Base-by-base conservation (phyloP, 2,113 vertebrate species). In the Opisthocomus hoazin region DNA sequence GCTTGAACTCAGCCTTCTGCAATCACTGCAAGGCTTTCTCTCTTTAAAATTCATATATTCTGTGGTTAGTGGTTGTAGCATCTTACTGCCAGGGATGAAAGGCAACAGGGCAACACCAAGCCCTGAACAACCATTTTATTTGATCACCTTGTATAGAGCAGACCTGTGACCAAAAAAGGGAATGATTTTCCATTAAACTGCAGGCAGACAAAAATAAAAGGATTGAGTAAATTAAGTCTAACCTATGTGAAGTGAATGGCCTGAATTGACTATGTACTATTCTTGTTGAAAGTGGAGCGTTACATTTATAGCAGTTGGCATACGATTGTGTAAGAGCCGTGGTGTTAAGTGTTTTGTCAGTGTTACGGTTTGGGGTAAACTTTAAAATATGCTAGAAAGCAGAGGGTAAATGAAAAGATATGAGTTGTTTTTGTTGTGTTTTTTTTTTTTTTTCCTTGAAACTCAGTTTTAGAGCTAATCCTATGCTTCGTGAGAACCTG, bases 271-370 rank as follows among this genome's bases (percentile, higher is more conserved):
- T 11, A 16, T 3, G 54, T 43, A 12, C 51, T 53, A 16, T 6
- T 51, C 53, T 39, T 43, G 18, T n/a, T 60, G 43, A 56, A 69
- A 57, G 11, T 3, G 20, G 27, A 41, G 45, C 80, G 41, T 37
- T 51, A 54, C 1, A 1, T 37, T 64, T 46, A 24, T 3, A 74
- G 48, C n/a, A 46, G 41, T 6, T 68, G 86, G 68, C 30, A 41
- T 2, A 10, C 0, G 11, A 29, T 4, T 43, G n/a, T 9, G 7
- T 48, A 56, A 74, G 51, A 64, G 32, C 34, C 0, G 0, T 19
- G 58, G 12, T 15, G 22, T 27, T 45, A 32, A 9, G 32, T 45
- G 41, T 45, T 79, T 26, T 53, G 32, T 32, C 75, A 23, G 10
- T 10, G 32, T 17, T 48, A 48, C 1, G 5, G 21, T 51, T 39